Percentiles rank a stretch among this genome's conserved stretches.
Conservation (phyloP, 2,797 vertebrate species). For the Psittacula echo region DNA sequence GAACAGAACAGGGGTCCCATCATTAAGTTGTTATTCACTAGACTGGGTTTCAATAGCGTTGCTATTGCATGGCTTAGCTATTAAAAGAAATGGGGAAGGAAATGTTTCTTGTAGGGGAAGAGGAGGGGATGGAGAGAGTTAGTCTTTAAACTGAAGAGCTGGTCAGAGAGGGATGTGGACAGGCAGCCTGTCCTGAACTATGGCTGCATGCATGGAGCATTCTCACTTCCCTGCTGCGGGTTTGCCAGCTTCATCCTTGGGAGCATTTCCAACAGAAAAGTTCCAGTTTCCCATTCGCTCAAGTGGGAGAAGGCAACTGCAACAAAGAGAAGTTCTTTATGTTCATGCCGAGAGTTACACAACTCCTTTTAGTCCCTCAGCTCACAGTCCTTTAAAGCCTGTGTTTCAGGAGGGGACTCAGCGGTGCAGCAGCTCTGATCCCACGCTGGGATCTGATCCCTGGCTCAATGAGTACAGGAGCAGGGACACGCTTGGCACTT, state of each 20-base stretch:
- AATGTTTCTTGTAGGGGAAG: conserved; percentile 27
- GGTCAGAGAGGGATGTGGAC: background rate
- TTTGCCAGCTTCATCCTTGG: background rate
- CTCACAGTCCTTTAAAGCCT: background rate
- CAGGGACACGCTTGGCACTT: background rate
- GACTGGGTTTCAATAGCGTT: conserved; percentile 37
- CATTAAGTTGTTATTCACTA: conserved; percentile 59
- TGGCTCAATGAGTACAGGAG: background rate
- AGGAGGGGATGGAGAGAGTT: conserved; percentile 9
- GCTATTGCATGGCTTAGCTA: conserved; percentile 14
- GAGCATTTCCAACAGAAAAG: background rate
- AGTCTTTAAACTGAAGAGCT: conserved; percentile 24
- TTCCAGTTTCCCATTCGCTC: background rate
- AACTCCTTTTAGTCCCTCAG: background rate
- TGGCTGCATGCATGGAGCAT: background rate
- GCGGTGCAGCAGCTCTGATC: background rate
- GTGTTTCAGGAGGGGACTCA: background rate
- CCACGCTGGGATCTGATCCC: background rate
- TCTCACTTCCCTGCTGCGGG: background rate
- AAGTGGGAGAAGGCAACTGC: background rate
- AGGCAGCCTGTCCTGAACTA: conserved; percentile 12
- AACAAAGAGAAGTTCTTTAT: background rate
- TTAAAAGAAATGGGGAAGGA: conserved; percentile 32
- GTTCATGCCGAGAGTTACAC: background rate
- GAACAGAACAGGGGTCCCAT: conserved; percentile 37